phyloP scores from a whole-genome alignment of 2,888 invertebrate genomes.

The Agrochola macilenta region DNA sequence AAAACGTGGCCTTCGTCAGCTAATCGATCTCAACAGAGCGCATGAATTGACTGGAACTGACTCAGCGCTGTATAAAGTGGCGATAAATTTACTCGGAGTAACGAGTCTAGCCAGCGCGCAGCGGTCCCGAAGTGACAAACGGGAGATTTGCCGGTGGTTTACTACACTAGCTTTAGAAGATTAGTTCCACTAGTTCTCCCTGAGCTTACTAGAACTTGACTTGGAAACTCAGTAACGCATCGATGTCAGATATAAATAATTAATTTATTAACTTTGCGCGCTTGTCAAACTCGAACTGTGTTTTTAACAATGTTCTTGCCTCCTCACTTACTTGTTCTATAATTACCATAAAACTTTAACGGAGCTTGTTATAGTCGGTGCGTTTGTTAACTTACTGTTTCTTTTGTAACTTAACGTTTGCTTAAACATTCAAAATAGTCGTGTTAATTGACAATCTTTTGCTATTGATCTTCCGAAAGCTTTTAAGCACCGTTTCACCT shows the following conservation, averaged over 20 bases:
- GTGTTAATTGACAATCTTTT: conserved; percentile 45
- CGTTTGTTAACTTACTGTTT: conserved; percentile 28
- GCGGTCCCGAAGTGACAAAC: conserved; percentile 72
- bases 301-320: conserved; percentile 24
- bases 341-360: conserved; percentile 52
- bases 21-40: conserved; percentile 71
- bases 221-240: conserved; percentile 58
- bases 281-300: conserved; percentile 21
- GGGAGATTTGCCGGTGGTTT: conserved; percentile 73
- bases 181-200: conserved; percentile 62
- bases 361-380: conserved; percentile 33
- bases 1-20: conserved; percentile 68
- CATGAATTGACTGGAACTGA: conserved; percentile 69
- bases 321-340: conserved; percentile 18
- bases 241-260: conserved; percentile 46
- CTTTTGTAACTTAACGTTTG: conserved; percentile 45
- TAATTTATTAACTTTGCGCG: conserved; percentile 32
- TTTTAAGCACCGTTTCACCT: conserved; percentile 33
- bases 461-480: conserved; percentile 31
- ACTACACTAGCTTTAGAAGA: conserved; percentile 66
- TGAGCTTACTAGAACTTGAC: conserved; percentile 51
- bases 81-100: conserved; percentile 74
- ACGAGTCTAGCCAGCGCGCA: conserved; percentile 70
- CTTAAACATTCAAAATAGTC: conserved; percentile 30
- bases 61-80: conserved; percentile 70